Conservation (phyloP, 2,797 vertebrate genomes). For the Gambelia wislizenii region DNA sequence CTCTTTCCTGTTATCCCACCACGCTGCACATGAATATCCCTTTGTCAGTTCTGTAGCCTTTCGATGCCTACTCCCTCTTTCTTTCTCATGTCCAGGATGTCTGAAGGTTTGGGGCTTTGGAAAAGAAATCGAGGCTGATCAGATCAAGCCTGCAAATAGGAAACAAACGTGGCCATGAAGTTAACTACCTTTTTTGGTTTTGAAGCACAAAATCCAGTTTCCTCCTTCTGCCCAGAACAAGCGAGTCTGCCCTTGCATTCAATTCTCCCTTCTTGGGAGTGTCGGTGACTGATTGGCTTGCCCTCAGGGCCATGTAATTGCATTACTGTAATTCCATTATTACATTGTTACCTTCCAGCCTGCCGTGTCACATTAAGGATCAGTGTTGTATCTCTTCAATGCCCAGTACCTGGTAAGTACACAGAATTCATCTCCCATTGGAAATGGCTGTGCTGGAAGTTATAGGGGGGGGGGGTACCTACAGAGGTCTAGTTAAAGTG, state of each 20-base stretch:
- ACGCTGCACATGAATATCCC: too few relatives aligned
- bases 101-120: too few relatives aligned
- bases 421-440: background rate
- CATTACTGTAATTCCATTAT: background rate
- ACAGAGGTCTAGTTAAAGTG: background rate
- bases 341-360: background rate
- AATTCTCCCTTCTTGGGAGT: background rate
- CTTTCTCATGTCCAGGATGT: background rate
- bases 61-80: background rate
- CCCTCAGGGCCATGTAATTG: background rate
- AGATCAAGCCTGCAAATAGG: background rate
- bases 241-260: background rate
- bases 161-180: too few relatives aligned
- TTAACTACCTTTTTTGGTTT: background rate
- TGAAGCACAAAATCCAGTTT: background rate
- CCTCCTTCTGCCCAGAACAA: too few relatives aligned
- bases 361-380: background rate
- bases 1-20: too few relatives aligned
- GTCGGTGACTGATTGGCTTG: background rate
- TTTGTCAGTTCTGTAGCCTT: background rate
- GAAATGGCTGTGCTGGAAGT: background rate
- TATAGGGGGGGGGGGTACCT: background rate
- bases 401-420: too few relatives aligned
- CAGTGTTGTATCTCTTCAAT: background rate
- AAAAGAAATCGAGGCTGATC: background rate